A percentile compares a stretch with the other conserved stretches of the same genome.
Conservation (phyloP, 2,113 vertebrate species). For the Carlito syrichta region DNA sequence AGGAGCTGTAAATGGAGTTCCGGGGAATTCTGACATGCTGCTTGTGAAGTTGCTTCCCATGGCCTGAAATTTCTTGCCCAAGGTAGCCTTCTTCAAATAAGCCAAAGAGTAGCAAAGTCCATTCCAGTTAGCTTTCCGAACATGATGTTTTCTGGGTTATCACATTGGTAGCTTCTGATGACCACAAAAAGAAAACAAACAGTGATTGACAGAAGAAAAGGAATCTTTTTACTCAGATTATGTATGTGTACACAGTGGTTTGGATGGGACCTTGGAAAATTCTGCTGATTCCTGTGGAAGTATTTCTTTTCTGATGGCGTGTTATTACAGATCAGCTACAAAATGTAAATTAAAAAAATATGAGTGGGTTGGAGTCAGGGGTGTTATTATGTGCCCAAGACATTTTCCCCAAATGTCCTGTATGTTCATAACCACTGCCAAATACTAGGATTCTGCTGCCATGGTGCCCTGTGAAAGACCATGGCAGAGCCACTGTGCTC, state of each 20-base stretch:
- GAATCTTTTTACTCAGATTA: neutral
- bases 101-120: neutral
- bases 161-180: neutral
- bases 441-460: neutral
- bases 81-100: neutral
- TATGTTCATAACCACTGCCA: too few relatives aligned
- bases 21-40: neutral
- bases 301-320: neutral
- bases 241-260: neutral
- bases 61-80: neutral
- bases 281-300: neutral
- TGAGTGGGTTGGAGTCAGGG: neutral
- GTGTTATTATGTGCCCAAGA: neutral
- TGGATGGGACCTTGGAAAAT: constrained; percentile 36
- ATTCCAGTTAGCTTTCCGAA: neutral
- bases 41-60: neutral
- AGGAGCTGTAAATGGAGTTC: too few relatives aligned
- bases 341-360: constrained; percentile 2
- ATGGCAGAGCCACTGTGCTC: neutral
- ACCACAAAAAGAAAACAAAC: neutral
- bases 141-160: neutral
- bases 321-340: constrained; percentile 8
- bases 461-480: neutral
- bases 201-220: neutral
- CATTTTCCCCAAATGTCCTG: neutral